These are phyloP conservation scores for Lasioglossum lativentre DNA, from an alignment of 2,888 invertebrate species.

Conservation along the genomic window DNA sequence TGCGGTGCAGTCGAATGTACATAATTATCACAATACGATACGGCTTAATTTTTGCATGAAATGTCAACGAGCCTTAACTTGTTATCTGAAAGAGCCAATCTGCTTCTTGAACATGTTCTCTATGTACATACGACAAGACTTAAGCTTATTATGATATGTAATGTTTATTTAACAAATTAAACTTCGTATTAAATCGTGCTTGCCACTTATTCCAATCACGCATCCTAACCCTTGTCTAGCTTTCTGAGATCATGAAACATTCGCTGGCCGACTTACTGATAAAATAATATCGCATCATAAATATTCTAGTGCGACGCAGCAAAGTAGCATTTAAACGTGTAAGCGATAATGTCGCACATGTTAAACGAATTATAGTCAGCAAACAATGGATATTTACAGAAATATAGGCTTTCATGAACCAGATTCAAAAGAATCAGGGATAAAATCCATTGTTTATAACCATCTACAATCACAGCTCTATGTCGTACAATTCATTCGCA, in stretches of 20 bases:
- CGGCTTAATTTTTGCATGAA: not conserved
- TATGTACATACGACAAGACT: not conserved
- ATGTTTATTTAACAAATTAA: not conserved
- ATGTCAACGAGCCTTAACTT: not conserved
- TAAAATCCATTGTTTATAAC: not conserved
- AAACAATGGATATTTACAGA: not conserved
- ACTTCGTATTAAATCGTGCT: not conserved
- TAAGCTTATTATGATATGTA: not conserved
- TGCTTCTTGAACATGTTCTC: not conserved
- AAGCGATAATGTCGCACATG: not conserved
- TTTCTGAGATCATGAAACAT: not conserved
- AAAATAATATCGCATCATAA: not conserved
- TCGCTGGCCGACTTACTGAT: not conserved
- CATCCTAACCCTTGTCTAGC: not conserved
- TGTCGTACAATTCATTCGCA: not conserved
- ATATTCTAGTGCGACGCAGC: not conserved
- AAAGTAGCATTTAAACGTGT: not conserved
- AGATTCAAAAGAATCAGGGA: not conserved
- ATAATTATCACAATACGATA: not conserved
- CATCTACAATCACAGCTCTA: too few relatives aligned
- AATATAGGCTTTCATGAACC: not conserved
- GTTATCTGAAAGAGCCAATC: not conserved
- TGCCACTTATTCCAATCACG: not conserved
- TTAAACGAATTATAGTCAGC: not conserved
- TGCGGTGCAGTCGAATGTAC: not conserved